These are phyloP conservation scores for Pteronura brasiliensis DNA, from an alignment of 2,113 vertebrate species.

Conservation along the genomic window DNA sequence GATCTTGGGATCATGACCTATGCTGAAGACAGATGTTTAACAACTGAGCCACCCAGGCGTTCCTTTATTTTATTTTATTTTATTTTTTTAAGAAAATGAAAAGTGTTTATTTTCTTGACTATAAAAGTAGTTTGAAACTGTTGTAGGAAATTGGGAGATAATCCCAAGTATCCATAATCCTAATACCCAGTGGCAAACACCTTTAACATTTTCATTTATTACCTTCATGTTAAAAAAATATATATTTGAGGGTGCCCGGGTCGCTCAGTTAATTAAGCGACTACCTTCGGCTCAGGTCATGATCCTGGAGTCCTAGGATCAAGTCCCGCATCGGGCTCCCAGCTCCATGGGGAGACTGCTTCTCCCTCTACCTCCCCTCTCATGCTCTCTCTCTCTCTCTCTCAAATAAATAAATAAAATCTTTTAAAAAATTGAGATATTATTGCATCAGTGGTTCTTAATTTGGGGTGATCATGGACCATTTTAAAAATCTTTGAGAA, in stretches of 20 bases:
- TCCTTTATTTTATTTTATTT: neutral
- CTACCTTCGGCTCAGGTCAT: no score
- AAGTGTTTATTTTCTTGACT: neutral
- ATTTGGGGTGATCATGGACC: neutral
- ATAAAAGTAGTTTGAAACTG: neutral
- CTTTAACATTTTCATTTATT: neutral
- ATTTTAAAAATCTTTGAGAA: neutral
- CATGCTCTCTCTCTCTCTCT: no score
- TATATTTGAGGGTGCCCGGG: neutral
- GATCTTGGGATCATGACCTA: no score
- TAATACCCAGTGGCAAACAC: neutral
- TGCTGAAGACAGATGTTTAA: no score
- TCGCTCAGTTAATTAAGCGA: no score
- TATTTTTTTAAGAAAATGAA: neutral
- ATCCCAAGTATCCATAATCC: neutral
- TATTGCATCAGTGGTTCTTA: neutral
- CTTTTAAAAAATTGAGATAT: neutral
- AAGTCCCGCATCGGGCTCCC: no score
- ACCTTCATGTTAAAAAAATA: neutral
- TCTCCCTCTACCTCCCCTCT: no score
- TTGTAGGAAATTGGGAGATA: neutral
- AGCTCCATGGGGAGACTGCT: no score
- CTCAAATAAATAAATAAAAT: no score
- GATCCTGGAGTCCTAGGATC: no score
- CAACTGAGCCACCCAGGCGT: no score